Base-by-base conservation (phyloP, 2,797 vertebrate genomes). In the Tapera naevia region DNA sequence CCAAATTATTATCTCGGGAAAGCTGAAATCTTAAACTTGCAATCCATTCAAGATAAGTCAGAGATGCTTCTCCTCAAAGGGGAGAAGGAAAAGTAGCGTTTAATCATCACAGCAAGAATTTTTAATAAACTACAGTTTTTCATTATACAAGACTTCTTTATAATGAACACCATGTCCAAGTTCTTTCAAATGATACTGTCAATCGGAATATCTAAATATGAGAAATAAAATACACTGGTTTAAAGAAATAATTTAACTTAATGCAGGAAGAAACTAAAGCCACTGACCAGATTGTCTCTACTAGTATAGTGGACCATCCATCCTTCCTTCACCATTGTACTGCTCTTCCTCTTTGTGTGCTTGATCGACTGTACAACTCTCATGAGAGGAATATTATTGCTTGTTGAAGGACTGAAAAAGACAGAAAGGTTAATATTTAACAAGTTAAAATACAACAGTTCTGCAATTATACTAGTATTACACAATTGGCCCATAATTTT, bases 361-460 rank as follows among this genome's bases (percentile, higher is more conserved):
- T 99, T 99, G 94, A 99, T 98, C 0, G 99, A 99, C 94, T 99
- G 99, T 28, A 99, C 99, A n/a, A 99, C 98, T 95, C 99, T 97
- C 99, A 99, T 99, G 89, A 99, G 98, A 15, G 99, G 99, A 97
- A 99, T 99, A 97, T 99, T 99, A 98, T 98, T 99, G 97, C 99
- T 99, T 89, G 99, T 99, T 54, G 99, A 99, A 41, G 99, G 99
- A 95, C 99, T 99, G 92, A 89, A 41, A 62, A 25, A 88, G 11
- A 85, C 3, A 46, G 6, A 83, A 73, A 10, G n/a, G 14, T 54
- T 72, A 74, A 35, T 16, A 86, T n/a, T 50, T 48, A 81, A 61
- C n/a, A 90, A 64, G 30, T 43, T 74, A 50, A 86, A 79, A 88
- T 30, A 67, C 46, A 85, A 57, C 5, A 61, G 37, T n/a, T 80